A percentile compares a stretch with the other conserved stretches of the same genome.
These are phyloP conservation scores for Vanessa tameamea DNA, from an alignment of 1,140 invertebrate species.

Conservation along the genomic window DNA sequence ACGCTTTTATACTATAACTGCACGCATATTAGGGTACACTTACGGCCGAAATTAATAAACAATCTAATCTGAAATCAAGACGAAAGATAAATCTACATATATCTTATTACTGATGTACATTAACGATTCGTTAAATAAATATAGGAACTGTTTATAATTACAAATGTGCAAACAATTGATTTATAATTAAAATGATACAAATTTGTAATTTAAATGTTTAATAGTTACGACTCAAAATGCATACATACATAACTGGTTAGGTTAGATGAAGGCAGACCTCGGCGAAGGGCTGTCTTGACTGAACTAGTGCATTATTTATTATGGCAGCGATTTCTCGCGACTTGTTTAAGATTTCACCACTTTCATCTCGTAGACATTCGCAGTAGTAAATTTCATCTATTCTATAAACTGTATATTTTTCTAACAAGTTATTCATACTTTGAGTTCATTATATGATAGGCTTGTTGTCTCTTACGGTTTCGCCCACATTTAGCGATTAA, in stretches of 20 bases:
- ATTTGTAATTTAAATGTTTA: slow-evolving; percentile 1
- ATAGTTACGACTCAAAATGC: slow-evolving; percentile 42
- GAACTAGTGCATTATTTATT: slow-evolving; percentile 77
- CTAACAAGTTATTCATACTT: not conserved
- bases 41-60: no score
- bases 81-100: no score
- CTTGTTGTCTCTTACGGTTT: no score
- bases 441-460: not conserved
- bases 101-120: no score
- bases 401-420: slow-evolving; percentile 22
- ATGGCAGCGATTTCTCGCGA: slow-evolving; percentile 67
- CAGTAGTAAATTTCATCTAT: slow-evolving; percentile 39
- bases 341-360: slow-evolving; percentile 71
- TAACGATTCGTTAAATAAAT: no score
- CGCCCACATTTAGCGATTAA: no score
- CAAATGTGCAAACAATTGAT: not conserved
- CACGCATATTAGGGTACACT: no score
- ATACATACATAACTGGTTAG: slow-evolving; percentile 44
- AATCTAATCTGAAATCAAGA: no score
- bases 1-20: no score
- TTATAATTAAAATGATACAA: not conserved
- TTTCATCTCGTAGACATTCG: slow-evolving; percentile 67
- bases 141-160: not conserved
- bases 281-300: slow-evolving; percentile 60
- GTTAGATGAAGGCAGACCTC: slow-evolving; percentile 44